Conservation (phyloP, 2,797 vertebrate genomes). For the Poeciliopsis turneri region DNA sequence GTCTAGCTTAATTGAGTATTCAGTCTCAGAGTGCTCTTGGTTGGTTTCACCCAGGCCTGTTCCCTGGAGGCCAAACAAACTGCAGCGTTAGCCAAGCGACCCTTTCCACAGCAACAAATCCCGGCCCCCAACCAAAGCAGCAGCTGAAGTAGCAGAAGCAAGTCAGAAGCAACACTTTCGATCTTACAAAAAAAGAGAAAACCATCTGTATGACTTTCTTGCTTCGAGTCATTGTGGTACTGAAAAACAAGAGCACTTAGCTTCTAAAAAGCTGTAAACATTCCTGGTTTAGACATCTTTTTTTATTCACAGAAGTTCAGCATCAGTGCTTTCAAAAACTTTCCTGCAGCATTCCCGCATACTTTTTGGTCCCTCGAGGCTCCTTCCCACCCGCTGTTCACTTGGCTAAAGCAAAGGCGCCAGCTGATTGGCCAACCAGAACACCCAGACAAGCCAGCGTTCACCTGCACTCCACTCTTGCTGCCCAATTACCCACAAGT, state of each 20-base stretch:
- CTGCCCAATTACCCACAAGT: slow-evolving; percentile 82
- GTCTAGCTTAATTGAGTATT: slow-evolving; percentile 65
- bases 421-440: slow-evolving; percentile 81
- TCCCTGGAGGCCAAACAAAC: slow-evolving; percentile 69
- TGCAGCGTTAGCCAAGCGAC: slow-evolving; percentile 24
- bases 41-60: slow-evolving; percentile 41
- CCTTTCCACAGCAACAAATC: slow-evolving; percentile 51
- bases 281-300: slow-evolving; percentile 39
- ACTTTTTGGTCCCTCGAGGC: slow-evolving; percentile 64
- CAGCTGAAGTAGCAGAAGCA: slow-evolving; percentile 22
- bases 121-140: slow-evolving; percentile 48
- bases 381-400: slow-evolving; percentile 49
- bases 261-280: slow-evolving; percentile 39
- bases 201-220: slow-evolving; percentile 49
- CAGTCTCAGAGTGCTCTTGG: slow-evolving; percentile 51
- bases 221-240: slow-evolving; percentile 38
- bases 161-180: slow-evolving; percentile 21
- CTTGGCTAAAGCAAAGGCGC: slow-evolving; percentile 59
- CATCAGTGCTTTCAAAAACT: slow-evolving; percentile 65
- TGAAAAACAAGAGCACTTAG: slow-evolving; percentile 31
- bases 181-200: slow-evolving; percentile 33
- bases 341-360: slow-evolving; percentile 54
- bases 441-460: slow-evolving; percentile 66
- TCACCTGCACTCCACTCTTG: slow-evolving; percentile 79
- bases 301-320: slow-evolving; percentile 55